Percentiles rank a stretch among this genome's conserved stretches.
These are phyloP conservation scores for Trichogramma pretiosum DNA, from an alignment of 1,140 invertebrate species.

Conservation along the genomic window DNA sequence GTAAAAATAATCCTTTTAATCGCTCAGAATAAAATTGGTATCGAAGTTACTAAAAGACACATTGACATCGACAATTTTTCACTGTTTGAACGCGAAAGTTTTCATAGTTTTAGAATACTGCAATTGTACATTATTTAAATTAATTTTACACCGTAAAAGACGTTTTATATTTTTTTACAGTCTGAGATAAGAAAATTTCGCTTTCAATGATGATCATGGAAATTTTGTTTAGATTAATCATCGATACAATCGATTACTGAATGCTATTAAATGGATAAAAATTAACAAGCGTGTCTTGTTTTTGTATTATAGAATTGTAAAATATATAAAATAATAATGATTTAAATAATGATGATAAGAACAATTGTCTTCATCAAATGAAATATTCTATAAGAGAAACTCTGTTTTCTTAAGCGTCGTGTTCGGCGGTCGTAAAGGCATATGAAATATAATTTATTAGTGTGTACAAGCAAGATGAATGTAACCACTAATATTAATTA, in stretches of 20 bases:
- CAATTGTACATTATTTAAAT: constrained; percentile 14
- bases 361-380: background rate
- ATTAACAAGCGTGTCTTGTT: constrained; percentile 3
- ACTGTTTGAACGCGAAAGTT: background rate
- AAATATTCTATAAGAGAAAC: too few species aligned
- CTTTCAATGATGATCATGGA: constrained; percentile 1
- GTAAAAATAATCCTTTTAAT: too few species aligned
- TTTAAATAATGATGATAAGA: background rate
- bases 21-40: too few species aligned
- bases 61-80: too few species aligned
- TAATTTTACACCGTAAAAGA: constrained; percentile 3
- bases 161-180: constrained; percentile 12
- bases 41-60: too few species aligned
- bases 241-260: too few species aligned
- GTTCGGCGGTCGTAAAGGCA: constrained; percentile 4
- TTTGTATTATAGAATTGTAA: constrained; percentile 16
- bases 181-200: constrained; percentile 3
- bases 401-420: constrained; percentile 13
- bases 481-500: constrained; percentile 5
- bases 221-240: too few species aligned
- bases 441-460: constrained; percentile 6
- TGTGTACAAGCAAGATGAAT: background rate
- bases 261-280: too few species aligned
- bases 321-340: constrained; percentile 3
- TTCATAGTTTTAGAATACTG: constrained; percentile 7